A percentile compares a stretch with the other conserved stretches of the same genome.
Conservation (phyloP, 2,888 invertebrate genomes). For the Oxyteleia sp. region DNA sequence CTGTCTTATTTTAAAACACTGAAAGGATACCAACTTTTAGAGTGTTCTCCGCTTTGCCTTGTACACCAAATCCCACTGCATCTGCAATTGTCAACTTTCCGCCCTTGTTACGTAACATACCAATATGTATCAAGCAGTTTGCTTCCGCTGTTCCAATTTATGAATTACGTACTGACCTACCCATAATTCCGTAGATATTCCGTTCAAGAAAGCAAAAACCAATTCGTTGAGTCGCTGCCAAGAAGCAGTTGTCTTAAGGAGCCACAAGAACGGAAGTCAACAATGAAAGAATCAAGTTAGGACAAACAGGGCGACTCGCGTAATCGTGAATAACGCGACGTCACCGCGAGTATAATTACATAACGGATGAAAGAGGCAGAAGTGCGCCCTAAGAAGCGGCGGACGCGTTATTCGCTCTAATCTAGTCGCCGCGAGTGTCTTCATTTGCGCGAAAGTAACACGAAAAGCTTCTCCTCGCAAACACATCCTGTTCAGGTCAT, state of each 20-base stretch:
- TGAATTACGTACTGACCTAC: not conserved
- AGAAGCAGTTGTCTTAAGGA: slow-evolving; percentile 16
- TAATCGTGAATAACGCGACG: slow-evolving; percentile 54
- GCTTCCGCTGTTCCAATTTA: not conserved
- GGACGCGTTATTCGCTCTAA: slow-evolving; percentile 39
- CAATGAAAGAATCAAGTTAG: slow-evolving; percentile 29
- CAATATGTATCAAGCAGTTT: not conserved
- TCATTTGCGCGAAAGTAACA: slow-evolving; percentile 57
- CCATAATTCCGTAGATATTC: not conserved
- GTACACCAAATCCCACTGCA: too few relatives aligned
- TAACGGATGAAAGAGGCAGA: slow-evolving; percentile 51
- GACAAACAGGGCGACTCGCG: slow-evolving; percentile 5
- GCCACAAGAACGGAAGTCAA: slow-evolving; percentile 34
- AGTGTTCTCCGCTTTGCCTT: too few relatives aligned
- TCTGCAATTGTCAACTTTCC: too few relatives aligned
- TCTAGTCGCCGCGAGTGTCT: slow-evolving; percentile 49
- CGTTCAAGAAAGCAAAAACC: slow-evolving; percentile 6
- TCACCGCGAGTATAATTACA: slow-evolving; percentile 45
- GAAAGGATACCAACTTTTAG: too few relatives aligned
- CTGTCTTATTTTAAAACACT: too few relatives aligned
- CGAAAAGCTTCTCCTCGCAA: slow-evolving; percentile 62
- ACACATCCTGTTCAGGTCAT: slow-evolving; percentile 53
- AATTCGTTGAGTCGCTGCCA: slow-evolving; percentile 33
- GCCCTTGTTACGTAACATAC: too few relatives aligned
- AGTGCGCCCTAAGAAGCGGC: slow-evolving; percentile 52